Conservation (phyloP, 2,888 invertebrate species). For the Aphodius sticticus region DNA sequence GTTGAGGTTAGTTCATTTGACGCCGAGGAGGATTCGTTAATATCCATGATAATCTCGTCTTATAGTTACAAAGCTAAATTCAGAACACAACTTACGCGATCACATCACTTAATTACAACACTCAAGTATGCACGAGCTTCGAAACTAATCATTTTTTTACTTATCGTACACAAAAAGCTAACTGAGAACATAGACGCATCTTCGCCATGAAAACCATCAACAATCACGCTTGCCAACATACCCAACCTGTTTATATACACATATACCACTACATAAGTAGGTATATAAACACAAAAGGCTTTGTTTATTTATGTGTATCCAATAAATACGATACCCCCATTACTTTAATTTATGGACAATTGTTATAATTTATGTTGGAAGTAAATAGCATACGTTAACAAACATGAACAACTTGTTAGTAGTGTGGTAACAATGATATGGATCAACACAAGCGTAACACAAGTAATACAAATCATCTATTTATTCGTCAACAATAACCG, state of each 20-base stretch:
- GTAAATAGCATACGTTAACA: too few relatives aligned
- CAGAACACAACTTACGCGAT: constrained; percentile 13
- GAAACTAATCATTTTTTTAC: constrained; percentile 13
- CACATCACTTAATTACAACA: constrained; percentile 13
- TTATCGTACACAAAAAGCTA: constrained; percentile 1
- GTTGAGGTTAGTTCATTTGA: constrained; percentile 53
- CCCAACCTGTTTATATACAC: not conserved
- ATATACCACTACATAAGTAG: not conserved
- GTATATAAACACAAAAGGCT: not conserved
- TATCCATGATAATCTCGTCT: constrained; percentile 34
- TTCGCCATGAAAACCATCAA: not conserved
- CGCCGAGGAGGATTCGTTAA: constrained; percentile 34
- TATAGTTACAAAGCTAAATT: constrained; percentile 12
- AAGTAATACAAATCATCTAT: not conserved
- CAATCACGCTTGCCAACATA: not conserved
- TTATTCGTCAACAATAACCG: not conserved
- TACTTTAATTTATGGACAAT: not conserved
- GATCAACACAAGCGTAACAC: not conserved
- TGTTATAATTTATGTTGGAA: not conserved
- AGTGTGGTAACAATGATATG: not conserved
- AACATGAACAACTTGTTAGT: not conserved
- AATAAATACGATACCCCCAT: not conserved
- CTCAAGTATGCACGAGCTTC: not conserved
- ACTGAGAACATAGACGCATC: constrained; percentile 5
- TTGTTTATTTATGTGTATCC: not conserved